Evolutionary conservation across 1,140 invertebrate genomes (phyloP).

Genomic region (Spodoptera frugiperda): DNA sequence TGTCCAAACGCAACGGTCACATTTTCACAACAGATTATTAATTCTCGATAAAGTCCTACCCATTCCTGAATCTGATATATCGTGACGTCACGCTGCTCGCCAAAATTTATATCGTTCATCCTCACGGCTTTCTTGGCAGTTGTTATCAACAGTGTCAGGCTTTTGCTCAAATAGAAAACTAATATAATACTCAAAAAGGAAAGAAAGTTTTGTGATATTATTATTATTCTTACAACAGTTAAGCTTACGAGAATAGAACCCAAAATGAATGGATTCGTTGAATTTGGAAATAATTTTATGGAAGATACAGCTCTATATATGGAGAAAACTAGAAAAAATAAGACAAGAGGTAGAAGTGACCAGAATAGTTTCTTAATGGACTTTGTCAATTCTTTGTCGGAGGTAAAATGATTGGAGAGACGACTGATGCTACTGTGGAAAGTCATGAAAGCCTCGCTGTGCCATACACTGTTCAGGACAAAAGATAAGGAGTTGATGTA

Average conservation of each 20-base stretch:
- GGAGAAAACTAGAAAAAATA: background rate
- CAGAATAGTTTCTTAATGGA: background rate
- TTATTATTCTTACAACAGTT: too few relatives aligned
- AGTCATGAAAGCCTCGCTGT: background rate
- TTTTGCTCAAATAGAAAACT: too few relatives aligned
- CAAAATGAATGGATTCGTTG: background rate
- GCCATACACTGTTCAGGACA: background rate
- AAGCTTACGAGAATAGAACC: background rate
- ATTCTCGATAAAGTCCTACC: background rate
- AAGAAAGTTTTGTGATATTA: too few relatives aligned
- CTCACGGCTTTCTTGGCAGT: background rate
- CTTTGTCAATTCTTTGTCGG: background rate
- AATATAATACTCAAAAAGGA: too few relatives aligned
- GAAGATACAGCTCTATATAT: background rate
- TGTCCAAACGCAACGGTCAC: background rate
- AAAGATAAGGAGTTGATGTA: background rate
- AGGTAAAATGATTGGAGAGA: background rate
- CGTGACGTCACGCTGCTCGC: background rate
- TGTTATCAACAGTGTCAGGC: background rate
- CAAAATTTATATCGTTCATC: background rate
- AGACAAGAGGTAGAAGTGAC: background rate
- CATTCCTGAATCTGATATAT: background rate
- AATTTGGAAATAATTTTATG: background rate
- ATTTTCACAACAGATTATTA: background rate
- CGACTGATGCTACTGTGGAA: background rate